These are phyloP conservation scores for Tenthredo livida DNA, from an alignment of 2,888 invertebrate genomes.

Conservation along the genomic window DNA sequence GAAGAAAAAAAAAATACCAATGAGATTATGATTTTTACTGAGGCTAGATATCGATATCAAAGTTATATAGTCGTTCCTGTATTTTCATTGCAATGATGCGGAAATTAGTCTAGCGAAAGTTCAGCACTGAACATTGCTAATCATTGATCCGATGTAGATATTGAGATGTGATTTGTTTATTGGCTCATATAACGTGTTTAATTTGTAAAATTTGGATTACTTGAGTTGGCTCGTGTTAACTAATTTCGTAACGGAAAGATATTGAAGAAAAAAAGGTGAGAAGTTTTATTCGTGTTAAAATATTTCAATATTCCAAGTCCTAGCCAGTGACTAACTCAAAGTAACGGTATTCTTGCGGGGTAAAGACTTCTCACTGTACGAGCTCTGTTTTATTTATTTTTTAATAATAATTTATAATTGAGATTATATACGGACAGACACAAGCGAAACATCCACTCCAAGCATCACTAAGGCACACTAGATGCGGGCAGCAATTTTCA, in stretches of 20 bases:
- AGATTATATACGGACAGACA: slow-evolving; percentile 24
- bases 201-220: neutral
- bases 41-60: neutral
- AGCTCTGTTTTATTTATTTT: neutral
- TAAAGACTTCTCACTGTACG: neutral
- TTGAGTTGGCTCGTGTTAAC: neutral
- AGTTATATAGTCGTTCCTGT: neutral
- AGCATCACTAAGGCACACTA: slow-evolving; percentile 40
- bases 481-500: slow-evolving; percentile 41
- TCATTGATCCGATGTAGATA: neutral
- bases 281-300: neutral
- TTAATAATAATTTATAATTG: neutral
- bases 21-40: neutral
- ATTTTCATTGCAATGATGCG: no score
- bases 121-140: no score
- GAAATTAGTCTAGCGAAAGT: no score
- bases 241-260: neutral
- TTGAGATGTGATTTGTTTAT: neutral
- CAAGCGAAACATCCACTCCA: slow-evolving; percentile 38
- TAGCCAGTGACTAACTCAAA: neutral
- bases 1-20: no score
- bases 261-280: neutral
- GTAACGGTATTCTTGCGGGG: neutral
- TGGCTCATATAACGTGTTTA: neutral
- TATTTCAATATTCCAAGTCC: neutral